Evolutionary conservation across 2,113 vertebrate genomes (phyloP).

Genomic region (Oplegnathus fasciatus): DNA sequence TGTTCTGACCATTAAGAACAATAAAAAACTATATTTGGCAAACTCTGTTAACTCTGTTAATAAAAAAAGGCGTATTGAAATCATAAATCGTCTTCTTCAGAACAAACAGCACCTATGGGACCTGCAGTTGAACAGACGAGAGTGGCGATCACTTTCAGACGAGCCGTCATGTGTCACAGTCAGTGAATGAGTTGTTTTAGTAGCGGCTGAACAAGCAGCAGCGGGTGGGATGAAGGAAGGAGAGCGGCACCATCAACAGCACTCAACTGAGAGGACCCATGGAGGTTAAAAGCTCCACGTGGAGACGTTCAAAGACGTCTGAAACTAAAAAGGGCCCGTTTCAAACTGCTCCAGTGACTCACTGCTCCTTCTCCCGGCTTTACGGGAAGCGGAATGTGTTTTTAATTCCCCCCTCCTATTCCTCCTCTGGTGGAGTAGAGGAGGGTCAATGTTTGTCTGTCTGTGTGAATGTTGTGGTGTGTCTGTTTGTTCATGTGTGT

Average conservation of each 20-base stretch:
- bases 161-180: constrained; percentile 7
- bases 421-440: constrained; percentile 40
- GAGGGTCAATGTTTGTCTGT: constrained; percentile 77
- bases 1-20: neutral
- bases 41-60: neutral
- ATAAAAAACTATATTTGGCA: neutral
- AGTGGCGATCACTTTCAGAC: constrained; percentile 26
- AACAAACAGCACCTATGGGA: neutral
- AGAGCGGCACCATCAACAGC: constrained; percentile 20
- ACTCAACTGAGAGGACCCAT: constrained; percentile 17
- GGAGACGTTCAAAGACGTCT: constrained; percentile 63
- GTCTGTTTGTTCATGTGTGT: constrained; percentile 57
- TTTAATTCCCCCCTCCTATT: constrained; percentile 69
- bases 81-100: neutral
- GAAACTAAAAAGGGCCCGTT: constrained; percentile 67
- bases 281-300: constrained; percentile 43
- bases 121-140: constrained; percentile 48
- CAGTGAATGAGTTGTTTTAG: constrained; percentile 31
- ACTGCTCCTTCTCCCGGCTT: constrained; percentile 77
- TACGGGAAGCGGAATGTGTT: constrained; percentile 87
- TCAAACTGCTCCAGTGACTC: constrained; percentile 82
- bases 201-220: constrained; percentile 24
- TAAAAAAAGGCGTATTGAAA: neutral
- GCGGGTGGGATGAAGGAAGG: constrained; percentile 6
- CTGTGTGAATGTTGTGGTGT: constrained; percentile 67